These are phyloP conservation scores for Tympanuchus pallidicinctus DNA, from an alignment of 2,113 vertebrate genomes.

Conservation along the genomic window DNA sequence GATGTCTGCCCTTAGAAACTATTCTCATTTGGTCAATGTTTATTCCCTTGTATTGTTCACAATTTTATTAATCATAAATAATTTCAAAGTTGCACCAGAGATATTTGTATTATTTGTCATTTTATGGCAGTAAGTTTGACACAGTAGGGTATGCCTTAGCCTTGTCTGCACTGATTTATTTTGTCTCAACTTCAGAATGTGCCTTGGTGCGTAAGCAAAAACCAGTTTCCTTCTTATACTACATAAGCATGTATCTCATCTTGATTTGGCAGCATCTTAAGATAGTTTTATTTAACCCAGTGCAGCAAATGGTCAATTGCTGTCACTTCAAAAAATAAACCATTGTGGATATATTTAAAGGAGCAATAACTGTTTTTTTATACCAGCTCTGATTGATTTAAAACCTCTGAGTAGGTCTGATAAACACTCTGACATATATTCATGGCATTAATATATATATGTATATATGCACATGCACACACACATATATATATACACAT, in stretches of 20 bases:
- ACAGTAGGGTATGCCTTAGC: constrained; percentile 31
- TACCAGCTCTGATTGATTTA: constrained; percentile 41
- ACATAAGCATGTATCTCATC: constrained; percentile 51
- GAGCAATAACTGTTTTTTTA: constrained; percentile 50
- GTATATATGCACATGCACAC: neutral
- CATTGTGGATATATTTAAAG: constrained; percentile 51
- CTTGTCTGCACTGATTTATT: constrained; percentile 69
- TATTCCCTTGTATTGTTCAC: neutral
- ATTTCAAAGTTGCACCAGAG: neutral
- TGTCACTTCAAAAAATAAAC: constrained; percentile 34
- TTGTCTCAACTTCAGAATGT: constrained; percentile 32
- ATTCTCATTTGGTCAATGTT: neutral
- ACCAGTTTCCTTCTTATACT: constrained; percentile 45
- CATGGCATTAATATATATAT: neutral
- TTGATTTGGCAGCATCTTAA: constrained; percentile 40
- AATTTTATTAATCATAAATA: constrained; percentile 8
- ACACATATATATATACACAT: too few species aligned
- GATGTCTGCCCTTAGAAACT: neutral
- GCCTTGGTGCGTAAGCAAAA: constrained; percentile 28
- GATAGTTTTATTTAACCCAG: constrained; percentile 12
- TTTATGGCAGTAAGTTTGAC: constrained; percentile 31
- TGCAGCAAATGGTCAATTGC: constrained; percentile 34
- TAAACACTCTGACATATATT: constrained; percentile 7
- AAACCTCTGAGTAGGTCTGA: constrained; percentile 41
- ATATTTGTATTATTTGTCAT: neutral